Percentiles rank a stretch among this genome's conserved stretches.
Evolutionary conservation across 1,140 invertebrate genomes (phyloP).

Genomic region (Oscheius sp.): DNA sequence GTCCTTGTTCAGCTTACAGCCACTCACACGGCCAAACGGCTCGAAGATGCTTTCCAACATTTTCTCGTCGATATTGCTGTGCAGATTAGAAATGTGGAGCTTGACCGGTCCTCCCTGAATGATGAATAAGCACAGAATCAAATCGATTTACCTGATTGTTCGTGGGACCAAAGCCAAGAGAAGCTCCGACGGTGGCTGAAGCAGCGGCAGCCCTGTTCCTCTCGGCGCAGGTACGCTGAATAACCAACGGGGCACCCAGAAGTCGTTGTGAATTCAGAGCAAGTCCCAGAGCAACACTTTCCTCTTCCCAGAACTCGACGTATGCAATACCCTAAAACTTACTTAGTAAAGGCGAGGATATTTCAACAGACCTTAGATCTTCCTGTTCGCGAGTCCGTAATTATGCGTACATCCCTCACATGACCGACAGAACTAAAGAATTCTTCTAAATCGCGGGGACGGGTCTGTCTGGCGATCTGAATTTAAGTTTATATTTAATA

Average conservation of each 20-base stretch:
- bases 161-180: slow-evolving; percentile 36
- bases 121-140: not conserved
- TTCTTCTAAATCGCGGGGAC: slow-evolving; percentile 93
- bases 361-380: slow-evolving; percentile 74
- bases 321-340: slow-evolving; percentile 81
- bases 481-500: slow-evolving; percentile 43
- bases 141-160: slow-evolving; percentile 62
- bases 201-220: slow-evolving; percentile 82
- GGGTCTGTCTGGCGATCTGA: slow-evolving; percentile 78
- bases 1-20: slow-evolving; percentile 79
- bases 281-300: slow-evolving; percentile 92
- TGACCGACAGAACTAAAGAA: slow-evolving; percentile 98
- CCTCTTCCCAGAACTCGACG: slow-evolving; percentile 96
- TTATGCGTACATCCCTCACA: slow-evolving; percentile 94
- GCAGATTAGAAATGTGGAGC: slow-evolving; percentile 86
- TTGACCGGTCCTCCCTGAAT: not conserved
- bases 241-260: slow-evolving; percentile 91
- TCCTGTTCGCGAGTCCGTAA: slow-evolving; percentile 97
- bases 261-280: slow-evolving; percentile 92
- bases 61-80: slow-evolving; percentile 98
- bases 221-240: slow-evolving; percentile 96
- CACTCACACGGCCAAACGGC: slow-evolving; percentile 83
- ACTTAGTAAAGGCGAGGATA: not conserved
- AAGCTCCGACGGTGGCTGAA: slow-evolving; percentile 55
- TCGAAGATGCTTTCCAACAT: slow-evolving; percentile 98